Evolutionary conservation across 2,797 vertebrate species (phyloP), one percentile per base, ranked within the genome.

Genomic region (Urophycis tenuis): DNA sequence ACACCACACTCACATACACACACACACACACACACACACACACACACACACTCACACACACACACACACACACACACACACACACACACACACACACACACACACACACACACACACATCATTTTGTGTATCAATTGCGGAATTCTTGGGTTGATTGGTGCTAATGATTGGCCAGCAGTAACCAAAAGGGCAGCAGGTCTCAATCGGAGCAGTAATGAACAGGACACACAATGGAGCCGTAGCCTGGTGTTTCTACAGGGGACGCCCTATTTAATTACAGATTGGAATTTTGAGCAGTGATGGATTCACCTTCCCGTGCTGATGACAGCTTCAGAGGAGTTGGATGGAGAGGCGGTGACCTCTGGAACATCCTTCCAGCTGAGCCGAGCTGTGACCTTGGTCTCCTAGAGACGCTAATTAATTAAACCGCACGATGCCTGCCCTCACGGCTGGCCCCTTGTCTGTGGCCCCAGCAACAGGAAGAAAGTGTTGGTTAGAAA

Each of bases 341-440:
- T 80, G 78, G 76, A 79, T 67, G 80, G 80, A 84, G 79, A 85
- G 87, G 83, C 32, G 81, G 5, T 75, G 75, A 92, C 91, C 91
- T 91, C 81, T 53, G 88, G 79, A 86, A 79, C 81, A 73, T 78
- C 85, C 88, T 64, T 84, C 88, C 83, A 80, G 89, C 86, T 84
- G 88, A 89, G 87, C 82, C 2, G 76, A 10, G 74, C 78, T 41
- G 81, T 86, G 91, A 91, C 91, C 91, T 92, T 91, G 84, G 84
- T 90, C 91, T 84, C 89, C 90, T 89, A 90, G 81, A 86, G 83
- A 88, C 67, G 71, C 85, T 93, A 90, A 93, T 94, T 93, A 92
- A 93, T 93, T 90, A 93, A 91, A 89, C 91, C 85, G 60, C 91
- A 87, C 53, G 91, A 91, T 86, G 85, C 84, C 85, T 84, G 91